These are phyloP conservation scores for Tethya wilhelma DNA, from an alignment of 37 sponge, comb jelly and placozoan species.

Conservation along the genomic window DNA sequence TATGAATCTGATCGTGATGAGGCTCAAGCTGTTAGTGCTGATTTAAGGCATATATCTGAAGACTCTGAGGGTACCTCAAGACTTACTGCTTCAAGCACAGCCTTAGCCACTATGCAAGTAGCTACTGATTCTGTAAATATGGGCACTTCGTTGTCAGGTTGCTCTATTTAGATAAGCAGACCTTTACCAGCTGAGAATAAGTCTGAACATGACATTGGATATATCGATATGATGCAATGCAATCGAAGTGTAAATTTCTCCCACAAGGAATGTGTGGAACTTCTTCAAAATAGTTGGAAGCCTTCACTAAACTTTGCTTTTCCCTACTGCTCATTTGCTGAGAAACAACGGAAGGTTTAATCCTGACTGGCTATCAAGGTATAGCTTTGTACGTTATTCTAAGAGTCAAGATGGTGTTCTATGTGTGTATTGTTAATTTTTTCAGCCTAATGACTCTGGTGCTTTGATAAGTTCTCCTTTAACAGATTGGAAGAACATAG, in stretches of 20 bases:
- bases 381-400: not conserved
- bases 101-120: not conserved
- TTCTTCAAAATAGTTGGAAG: not conserved
- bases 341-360: not conserved
- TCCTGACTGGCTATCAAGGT: not conserved
- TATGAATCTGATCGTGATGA: not conserved
- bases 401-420: not conserved
- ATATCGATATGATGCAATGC: not conserved
- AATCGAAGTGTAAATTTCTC: not conserved
- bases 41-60: not conserved
- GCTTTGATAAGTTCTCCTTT: constrained; percentile 1
- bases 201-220: not conserved
- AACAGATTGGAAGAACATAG: not conserved
- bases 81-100: not conserved
- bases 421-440: not conserved
- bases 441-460: not conserved
- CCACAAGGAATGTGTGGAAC: not conserved
- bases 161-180: not conserved
- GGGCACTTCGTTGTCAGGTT: not conserved
- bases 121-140: not conserved
- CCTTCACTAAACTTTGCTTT: not conserved
- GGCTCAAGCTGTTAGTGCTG: no score
- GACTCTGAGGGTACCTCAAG: not conserved
- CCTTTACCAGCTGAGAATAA: not conserved
- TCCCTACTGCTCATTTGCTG: not conserved